A percentile compares a stretch with the other conserved stretches of the same genome.
Conservation (phyloP, 1,140 invertebrate genomes). For the Telenomus remus region DNA sequence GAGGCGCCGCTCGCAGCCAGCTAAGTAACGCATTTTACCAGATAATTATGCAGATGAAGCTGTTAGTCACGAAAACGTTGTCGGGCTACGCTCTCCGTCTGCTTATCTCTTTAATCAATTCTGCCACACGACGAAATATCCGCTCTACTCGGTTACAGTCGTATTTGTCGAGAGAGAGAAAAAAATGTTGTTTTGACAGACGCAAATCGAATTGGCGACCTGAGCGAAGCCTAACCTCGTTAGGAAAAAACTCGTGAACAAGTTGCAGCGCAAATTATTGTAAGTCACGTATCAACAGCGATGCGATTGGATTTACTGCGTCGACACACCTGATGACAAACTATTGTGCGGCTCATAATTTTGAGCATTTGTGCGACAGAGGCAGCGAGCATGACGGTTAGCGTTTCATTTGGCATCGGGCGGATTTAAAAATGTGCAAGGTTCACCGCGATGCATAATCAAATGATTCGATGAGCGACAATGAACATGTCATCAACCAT, state of each 20-base stretch:
- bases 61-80: constrained; percentile 72
- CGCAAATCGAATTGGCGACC: too few relatives aligned
- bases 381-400: constrained; percentile 4
- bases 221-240: too few relatives aligned
- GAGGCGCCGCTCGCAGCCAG: constrained; percentile 58
- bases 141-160: too few relatives aligned
- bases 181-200: too few relatives aligned
- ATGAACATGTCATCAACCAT: constrained; percentile 27
- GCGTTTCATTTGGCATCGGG: background rate
- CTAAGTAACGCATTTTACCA: constrained; percentile 70
- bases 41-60: constrained; percentile 73
- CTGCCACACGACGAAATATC: constrained; percentile 24
- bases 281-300: constrained; percentile 65
- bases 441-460: background rate
- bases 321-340: constrained; percentile 24
- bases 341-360: constrained; percentile 48
- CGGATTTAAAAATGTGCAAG: constrained; percentile 4
- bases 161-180: too few relatives aligned
- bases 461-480: constrained; percentile 12
- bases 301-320: constrained; percentile 62
- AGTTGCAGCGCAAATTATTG: constrained; percentile 60
- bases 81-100: constrained; percentile 40
- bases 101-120: constrained; percentile 58
- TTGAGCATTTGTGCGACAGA: constrained; percentile 16
- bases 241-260: too few relatives aligned